Evolutionary conservation across 2,888 invertebrate genomes (phyloP).

Genomic region (Lasioglossum calceatum): DNA sequence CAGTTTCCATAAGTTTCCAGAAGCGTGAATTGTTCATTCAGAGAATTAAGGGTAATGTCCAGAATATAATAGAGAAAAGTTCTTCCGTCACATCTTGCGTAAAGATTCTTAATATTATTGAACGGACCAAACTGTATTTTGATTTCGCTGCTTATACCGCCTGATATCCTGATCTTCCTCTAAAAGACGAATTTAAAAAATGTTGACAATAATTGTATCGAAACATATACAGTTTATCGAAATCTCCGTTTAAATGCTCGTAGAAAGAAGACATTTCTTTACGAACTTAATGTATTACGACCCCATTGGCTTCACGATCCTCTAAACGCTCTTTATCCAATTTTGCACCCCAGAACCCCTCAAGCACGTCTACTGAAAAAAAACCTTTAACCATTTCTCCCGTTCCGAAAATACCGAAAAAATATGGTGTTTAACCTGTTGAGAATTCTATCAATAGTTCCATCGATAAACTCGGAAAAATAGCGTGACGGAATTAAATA

Average conservation of each 20-base stretch:
- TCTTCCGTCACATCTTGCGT: too few relatives aligned
- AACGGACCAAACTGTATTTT: too few relatives aligned
- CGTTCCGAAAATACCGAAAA: background rate
- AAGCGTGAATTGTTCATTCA: too few relatives aligned
- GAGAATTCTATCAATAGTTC: background rate
- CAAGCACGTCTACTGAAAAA: background rate
- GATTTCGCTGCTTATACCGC: too few relatives aligned
- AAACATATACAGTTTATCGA: background rate
- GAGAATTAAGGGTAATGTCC: too few relatives aligned
- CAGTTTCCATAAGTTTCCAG: too few relatives aligned
- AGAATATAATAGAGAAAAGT: too few relatives aligned
- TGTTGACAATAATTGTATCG: background rate
- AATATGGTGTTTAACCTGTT: background rate
- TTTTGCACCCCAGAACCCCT: background rate
- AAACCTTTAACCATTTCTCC: background rate
- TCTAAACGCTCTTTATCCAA: background rate
- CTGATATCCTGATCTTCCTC: too few relatives aligned
- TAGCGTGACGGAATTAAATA: background rate
- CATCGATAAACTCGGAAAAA: background rate
- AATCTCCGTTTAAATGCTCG: background rate
- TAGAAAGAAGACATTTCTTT: background rate
- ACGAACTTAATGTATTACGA: background rate
- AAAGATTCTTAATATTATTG: too few relatives aligned
- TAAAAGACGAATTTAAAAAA: background rate
- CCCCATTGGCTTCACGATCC: background rate